These are phyloP conservation scores for Meganola albula DNA, from an alignment of 2,888 invertebrate genomes.

Conservation along the genomic window DNA sequence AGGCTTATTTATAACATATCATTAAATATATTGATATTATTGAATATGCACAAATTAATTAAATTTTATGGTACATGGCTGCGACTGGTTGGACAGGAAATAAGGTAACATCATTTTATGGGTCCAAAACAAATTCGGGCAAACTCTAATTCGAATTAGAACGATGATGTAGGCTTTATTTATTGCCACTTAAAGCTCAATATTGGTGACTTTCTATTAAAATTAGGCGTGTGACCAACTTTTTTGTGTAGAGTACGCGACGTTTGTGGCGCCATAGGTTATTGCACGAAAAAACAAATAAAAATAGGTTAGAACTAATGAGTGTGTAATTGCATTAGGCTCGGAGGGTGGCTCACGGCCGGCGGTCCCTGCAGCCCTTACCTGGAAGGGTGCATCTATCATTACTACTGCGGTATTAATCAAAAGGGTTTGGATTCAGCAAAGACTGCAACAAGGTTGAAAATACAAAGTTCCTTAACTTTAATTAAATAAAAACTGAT, in stretches of 20 bases:
- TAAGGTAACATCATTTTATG: conserved; percentile 17
- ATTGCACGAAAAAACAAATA: conserved; percentile 50
- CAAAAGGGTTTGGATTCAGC: conserved; percentile 34
- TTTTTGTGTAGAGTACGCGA: conserved; percentile 27
- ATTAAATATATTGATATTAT: too few species aligned
- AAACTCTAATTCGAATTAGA: too few species aligned
- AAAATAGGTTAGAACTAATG: conserved; percentile 64
- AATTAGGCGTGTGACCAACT: conserved; percentile 14
- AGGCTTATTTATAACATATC: too few species aligned
- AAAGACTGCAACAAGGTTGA: too few species aligned
- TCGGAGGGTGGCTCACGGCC: conserved; percentile 63
- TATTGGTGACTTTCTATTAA: not conserved
- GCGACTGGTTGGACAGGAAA: conserved; percentile 13
- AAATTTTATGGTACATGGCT: too few species aligned
- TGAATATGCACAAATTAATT: too few species aligned
- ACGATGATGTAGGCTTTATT: not conserved
- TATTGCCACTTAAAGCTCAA: not conserved
- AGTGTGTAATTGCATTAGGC: conserved; percentile 68
- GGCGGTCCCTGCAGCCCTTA: conserved; percentile 53
- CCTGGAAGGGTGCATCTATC: conserved; percentile 54
- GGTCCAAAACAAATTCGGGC: conserved; percentile 12
- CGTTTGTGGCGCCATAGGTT: conserved; percentile 19
- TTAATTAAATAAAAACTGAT: too few species aligned
- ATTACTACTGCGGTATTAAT: conserved; percentile 53
- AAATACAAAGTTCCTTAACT: too few species aligned